Conservation (phyloP, 1,140 invertebrate species). For the Lepidostoma basale region DNA sequence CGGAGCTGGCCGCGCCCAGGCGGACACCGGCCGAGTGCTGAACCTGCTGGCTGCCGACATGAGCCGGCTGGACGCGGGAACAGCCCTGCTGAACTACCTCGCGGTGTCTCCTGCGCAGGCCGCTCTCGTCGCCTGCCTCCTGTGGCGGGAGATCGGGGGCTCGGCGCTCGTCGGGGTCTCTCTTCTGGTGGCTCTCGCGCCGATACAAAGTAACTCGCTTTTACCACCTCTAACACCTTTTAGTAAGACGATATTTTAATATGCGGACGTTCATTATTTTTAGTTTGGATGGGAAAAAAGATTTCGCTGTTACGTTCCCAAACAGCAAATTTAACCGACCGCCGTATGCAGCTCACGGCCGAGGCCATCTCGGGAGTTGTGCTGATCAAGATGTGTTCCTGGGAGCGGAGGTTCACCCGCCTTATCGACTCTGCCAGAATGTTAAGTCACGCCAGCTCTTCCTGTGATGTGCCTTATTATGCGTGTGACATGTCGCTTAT, state of each 20-base stretch:
- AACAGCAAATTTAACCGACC: slow-evolving; percentile 71
- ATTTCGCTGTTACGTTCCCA: slow-evolving; percentile 51
- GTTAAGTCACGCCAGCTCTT: too few species aligned
- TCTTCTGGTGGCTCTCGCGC: background rate
- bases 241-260: too few species aligned
- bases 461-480: too few species aligned
- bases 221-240: too few species aligned
- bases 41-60: slow-evolving; percentile 74
- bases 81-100: slow-evolving; percentile 57
- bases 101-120: slow-evolving; percentile 67
- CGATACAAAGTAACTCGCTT: slow-evolving; percentile 27
- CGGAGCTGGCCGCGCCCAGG: slow-evolving; percentile 61
- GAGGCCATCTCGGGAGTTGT: slow-evolving; percentile 70
- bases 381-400: slow-evolving; percentile 76
- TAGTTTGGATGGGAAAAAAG: slow-evolving; percentile 52
- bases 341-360: slow-evolving; percentile 75
- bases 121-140: slow-evolving; percentile 62
- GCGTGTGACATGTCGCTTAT: too few species aligned
- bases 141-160: slow-evolving; percentile 63
- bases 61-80: slow-evolving; percentile 56
- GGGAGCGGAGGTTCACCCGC: slow-evolving; percentile 67
- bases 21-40: too few species aligned
- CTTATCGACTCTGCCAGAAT: slow-evolving; percentile 58
- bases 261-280: too few species aligned
- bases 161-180: slow-evolving; percentile 54